Evolutionary conservation across 2,888 invertebrate species (phyloP), one percentile per base, ranked within the genome.

Genomic region (Blomia tropicalis): DNA sequence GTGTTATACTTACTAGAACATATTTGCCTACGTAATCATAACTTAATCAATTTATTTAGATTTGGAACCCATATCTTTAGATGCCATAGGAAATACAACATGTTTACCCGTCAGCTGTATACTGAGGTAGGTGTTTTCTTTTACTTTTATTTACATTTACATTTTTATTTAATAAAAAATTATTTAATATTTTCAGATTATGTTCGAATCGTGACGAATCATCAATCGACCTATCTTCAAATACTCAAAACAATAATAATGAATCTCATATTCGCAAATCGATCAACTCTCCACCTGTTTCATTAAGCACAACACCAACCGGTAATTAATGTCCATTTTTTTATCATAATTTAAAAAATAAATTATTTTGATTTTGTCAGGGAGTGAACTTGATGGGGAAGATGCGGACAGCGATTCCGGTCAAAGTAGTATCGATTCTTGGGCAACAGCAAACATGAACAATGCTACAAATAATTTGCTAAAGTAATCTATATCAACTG

Each of bases 291-390:
- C 63, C 69, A 4, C 68, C 70, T 5, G 68, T 69, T 43, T 71
- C 72, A 4, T 71, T 72, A 14, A 72, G 72, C 61, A 68, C 67
- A 31, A 72, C 73, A 4, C 72, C 73, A 4, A 72, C 73, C 64
- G 72, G 72, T 73, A 60, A 32, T 30, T 29, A 22, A 25, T 27
- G 31, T 51, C 14, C 17, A 44, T n/a, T 61, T 22, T 47, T 4
- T 22, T 17, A 25, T 59, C 32, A 14, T 22, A 11, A 23, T 23
- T 31, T 41, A 56, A 11, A 2, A 32, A 14, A 11, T 58, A 7
- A 58, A 19, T 36, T 23, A 17, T 63, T 41, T 32, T 60, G 11
- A 14, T 22, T 62, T 4, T 4, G 5, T 3, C n/a, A 59, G 64
- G 64, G 19, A 64, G 64, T 36, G 64, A 64, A 64, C 31, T 64